Base-by-base conservation (phyloP, 2,113 vertebrate genomes). In the Candoia aspera region DNA sequence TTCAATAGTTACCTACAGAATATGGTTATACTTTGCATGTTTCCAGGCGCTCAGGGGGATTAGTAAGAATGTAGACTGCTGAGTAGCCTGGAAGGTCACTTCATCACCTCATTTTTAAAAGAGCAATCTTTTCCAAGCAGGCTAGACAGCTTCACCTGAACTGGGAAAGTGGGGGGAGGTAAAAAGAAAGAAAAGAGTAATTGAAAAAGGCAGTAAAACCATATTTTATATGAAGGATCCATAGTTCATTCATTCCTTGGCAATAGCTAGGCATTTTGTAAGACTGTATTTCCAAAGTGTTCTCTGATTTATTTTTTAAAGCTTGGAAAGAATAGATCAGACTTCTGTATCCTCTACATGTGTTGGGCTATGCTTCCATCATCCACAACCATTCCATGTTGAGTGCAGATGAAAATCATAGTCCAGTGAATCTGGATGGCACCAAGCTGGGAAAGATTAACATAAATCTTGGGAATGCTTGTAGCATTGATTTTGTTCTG, bases 1-100 rank as follows among this genome's bases (percentile, higher is more conserved):
- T 92, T 60, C 3, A 87, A 42, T 86, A 90, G 21, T 94, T 92
- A 93, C 53, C 29, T 57, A 0, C 42, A 85, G 92, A 93, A 53
- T 4, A 1, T n/a, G 92, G 53, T 62, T 92, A 55, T 17, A 49
- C 11, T 42, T 84, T 46, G n/a, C 46, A 17, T 88, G 54, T 54
- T 12, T 2, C 0, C 17, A 57, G 21, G 2, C 90, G 92, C 88
- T 93, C 59, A 88, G 23, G 23, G 68, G 89, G 57, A 68, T 64
- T 90, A 87, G 46, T 64, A 84, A 73, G 73, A 91, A 90, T 79
- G 57, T 10, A 93, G 37, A 90, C 0, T 0, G 19, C 5, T 55
- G 55, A 26, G 3, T 83, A 15, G 91, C 49, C 58, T 87, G 85
- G 8, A 53, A 59, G 24, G 60, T 92, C 86, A 92, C 15, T 11